A percentile compares a stretch with the other conserved stretches of the same genome.
Conservation (phyloP, 2,797 vertebrate genomes). For the Hydrolagus colliei region DNA sequence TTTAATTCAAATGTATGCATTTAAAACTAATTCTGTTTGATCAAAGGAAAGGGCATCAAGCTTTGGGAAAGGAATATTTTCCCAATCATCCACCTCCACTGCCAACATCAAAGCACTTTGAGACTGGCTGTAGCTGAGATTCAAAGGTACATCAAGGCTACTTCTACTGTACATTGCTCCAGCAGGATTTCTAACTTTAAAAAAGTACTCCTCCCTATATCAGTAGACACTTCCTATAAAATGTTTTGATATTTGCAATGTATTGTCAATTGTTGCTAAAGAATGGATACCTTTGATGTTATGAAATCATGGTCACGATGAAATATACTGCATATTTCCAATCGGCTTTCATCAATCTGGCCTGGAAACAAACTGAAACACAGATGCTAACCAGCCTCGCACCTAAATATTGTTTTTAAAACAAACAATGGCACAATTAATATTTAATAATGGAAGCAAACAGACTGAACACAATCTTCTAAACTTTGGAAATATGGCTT, state of each 20-base stretch:
- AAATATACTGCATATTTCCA: neutral
- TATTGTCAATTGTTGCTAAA: neutral
- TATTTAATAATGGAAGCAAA: slow-evolving; percentile 6
- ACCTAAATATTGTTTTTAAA: neutral
- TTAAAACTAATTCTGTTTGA: neutral
- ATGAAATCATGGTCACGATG: neutral
- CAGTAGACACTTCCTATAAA: no score
- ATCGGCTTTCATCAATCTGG: neutral
- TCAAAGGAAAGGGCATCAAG: neutral
- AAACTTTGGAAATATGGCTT: neutral
- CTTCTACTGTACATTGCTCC: no score
- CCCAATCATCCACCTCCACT: neutral
- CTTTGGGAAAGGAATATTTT: neutral
- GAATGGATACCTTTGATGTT: neutral
- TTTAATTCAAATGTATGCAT: neutral
- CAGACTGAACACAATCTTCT: neutral
- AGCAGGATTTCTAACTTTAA: no score
- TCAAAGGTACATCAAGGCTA: no score
- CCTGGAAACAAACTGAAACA: neutral
- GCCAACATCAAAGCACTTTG: neutral
- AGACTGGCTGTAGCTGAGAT: neutral
- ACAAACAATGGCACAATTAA: no score
- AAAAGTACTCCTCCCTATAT: no score
- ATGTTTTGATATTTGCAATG: neutral
- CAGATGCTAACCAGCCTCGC: neutral